These are phyloP conservation scores for Ornithorhynchus anatinus DNA, from an alignment of 2,113 vertebrate species.

Conservation along the genomic window DNA sequence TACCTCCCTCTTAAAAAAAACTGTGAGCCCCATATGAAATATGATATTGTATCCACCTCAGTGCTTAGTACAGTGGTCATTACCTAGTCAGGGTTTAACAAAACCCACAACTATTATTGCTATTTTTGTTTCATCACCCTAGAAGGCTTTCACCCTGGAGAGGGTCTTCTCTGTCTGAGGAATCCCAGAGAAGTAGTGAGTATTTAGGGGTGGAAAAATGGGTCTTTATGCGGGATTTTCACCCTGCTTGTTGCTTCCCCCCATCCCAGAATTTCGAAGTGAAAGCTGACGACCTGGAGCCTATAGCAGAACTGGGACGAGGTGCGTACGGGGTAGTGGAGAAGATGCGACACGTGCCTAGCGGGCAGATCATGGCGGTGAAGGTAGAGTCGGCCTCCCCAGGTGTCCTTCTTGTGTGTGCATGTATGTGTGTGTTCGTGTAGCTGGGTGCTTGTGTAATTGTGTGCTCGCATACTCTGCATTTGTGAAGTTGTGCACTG, in stretches of 20 bases:
- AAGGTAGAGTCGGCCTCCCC: constrained; percentile 78
- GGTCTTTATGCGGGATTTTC: neutral
- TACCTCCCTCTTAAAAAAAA: neutral
- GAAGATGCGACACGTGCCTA: constrained; percentile 96
- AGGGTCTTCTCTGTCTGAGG: neutral
- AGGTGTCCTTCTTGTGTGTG: neutral
- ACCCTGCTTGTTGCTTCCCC: neutral
- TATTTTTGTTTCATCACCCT: neutral
- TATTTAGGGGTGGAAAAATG: no score
- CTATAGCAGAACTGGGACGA: constrained; percentile 90
- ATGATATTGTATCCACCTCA: no score
- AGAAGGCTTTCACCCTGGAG: neutral
- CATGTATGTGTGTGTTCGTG: no score
- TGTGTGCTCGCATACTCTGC: no score
- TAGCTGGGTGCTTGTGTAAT: no score
- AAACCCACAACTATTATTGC: no score
- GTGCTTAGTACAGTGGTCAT: no score
- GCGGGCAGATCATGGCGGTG: constrained; percentile 96
- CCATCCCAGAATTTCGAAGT: constrained; percentile 92
- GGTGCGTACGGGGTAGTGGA: constrained; percentile 97
- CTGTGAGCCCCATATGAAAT: no score
- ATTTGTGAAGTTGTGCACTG: no score
- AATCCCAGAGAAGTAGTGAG: neutral
- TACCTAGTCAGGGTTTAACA: no score
- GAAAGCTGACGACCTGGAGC: constrained; percentile 97